phyloP scores from a whole-genome alignment of 2,888 invertebrate genomes.

The Smittia sp. region DNA sequence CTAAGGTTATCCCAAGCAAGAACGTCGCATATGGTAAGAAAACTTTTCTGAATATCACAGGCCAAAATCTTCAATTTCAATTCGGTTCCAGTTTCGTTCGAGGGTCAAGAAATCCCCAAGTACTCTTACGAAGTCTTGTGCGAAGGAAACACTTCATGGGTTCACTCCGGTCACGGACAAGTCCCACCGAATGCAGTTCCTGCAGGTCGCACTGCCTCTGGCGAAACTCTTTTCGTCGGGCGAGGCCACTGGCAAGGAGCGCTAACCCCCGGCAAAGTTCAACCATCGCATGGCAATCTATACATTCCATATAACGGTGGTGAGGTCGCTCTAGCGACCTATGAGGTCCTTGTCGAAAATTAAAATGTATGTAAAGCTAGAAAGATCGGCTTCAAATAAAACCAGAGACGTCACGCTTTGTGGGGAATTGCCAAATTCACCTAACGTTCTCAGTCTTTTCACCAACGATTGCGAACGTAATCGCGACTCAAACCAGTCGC shows the following conservation, averaged over 20 bases:
- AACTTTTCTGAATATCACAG: background rate
- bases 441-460: no score
- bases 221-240: constrained; percentile 58
- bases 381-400: no score
- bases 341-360: constrained; percentile 44
- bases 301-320: constrained; percentile 52
- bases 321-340: constrained; percentile 44
- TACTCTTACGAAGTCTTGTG: constrained; percentile 51
- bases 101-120: constrained; percentile 43
- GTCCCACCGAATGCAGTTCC: constrained; percentile 55
- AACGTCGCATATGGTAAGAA: constrained; percentile 58
- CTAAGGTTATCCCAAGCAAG: constrained; percentile 62
- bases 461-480: no score
- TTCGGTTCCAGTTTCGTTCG: constrained; percentile 2
- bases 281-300: constrained; percentile 51
- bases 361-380: no score
- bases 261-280: constrained; percentile 56
- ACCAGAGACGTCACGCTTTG: no score
- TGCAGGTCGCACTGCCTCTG: constrained; percentile 55
- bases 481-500: no score
- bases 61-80: background rate
- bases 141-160: constrained; percentile 55
- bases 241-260: constrained; percentile 56
- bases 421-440: no score
- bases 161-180: constrained; percentile 48